Evolutionary conservation across 2,113 vertebrate species (phyloP).

Genomic region (Verasper variegatus): DNA sequence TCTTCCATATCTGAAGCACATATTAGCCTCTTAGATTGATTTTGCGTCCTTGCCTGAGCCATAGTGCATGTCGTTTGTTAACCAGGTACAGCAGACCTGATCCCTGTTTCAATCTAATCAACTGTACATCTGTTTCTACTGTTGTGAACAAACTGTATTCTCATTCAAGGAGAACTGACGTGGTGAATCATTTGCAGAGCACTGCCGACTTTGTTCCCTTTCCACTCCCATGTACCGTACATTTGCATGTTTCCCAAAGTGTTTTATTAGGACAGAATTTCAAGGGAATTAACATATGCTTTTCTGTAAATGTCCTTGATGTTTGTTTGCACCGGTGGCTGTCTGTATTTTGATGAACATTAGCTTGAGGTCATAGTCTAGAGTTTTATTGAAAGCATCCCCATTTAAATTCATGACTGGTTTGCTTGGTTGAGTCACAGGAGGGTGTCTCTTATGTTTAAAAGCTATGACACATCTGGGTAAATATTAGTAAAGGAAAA

Average conservation of each 20-base stretch:
- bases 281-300: neutral
- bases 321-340: constrained; percentile 43
- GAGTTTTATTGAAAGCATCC: constrained; percentile 42
- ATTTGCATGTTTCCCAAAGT: neutral
- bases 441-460: constrained; percentile 17
- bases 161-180: neutral
- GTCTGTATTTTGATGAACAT: constrained; percentile 16
- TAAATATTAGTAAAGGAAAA: constrained; percentile 43
- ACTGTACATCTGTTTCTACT: neutral
- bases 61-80: neutral
- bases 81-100: neutral
- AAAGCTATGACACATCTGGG: constrained; percentile 34
- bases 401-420: constrained; percentile 43
- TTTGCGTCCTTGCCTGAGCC: constrained; percentile 11
- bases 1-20: constrained; percentile 29
- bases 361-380: constrained; percentile 56
- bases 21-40: constrained; percentile 39
- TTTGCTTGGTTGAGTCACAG: constrained; percentile 49
- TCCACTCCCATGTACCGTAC: neutral
- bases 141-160: neutral
- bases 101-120: neutral
- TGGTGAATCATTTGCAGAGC: constrained; percentile 5
- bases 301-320: constrained; percentile 10
- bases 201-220: constrained; percentile 8
- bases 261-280: neutral